A percentile compares a stretch with the other conserved stretches of the same genome.
phyloP scores from a whole-genome alignment of 2,888 invertebrate genomes.

The Thera britannica region DNA sequence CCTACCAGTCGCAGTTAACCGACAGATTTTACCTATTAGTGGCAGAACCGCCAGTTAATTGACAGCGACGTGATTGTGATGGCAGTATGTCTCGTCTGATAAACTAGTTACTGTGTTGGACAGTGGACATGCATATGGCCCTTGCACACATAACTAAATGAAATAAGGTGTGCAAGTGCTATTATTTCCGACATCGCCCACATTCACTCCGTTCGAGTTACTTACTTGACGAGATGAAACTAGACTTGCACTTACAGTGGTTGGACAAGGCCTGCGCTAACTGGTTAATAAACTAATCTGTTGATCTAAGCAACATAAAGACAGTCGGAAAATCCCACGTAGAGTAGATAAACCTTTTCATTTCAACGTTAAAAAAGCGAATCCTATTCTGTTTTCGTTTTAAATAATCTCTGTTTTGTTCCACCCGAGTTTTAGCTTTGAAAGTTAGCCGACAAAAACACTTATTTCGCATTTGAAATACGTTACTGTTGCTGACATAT shows the following conservation, averaged over 20 bases:
- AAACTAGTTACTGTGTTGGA: constrained; percentile 50
- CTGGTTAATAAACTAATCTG: constrained; percentile 24
- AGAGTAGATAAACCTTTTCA: neutral
- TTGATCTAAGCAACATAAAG: constrained; percentile 20
- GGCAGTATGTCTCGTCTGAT: constrained; percentile 50
- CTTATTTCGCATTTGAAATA: constrained; percentile 29
- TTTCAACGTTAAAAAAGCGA: neutral
- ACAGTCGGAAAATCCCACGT: too few species aligned
- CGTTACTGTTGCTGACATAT: constrained; percentile 31
- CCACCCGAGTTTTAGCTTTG: constrained; percentile 3
- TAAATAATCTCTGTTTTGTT: constrained; percentile 12
- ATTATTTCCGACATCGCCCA: constrained; percentile 7
- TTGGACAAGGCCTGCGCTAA: constrained; percentile 21
- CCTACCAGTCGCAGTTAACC: constrained; percentile 46
- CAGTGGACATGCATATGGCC: constrained; percentile 8
- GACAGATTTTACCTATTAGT: constrained; percentile 24
- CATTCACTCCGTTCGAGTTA: constrained; percentile 21
- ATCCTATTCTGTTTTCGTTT: neutral
- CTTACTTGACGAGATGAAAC: constrained; percentile 29
- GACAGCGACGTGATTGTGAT: constrained; percentile 42
- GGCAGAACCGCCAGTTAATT: constrained; percentile 47
- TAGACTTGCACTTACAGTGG: constrained; percentile 16
- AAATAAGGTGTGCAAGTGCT: neutral
- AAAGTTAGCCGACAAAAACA: constrained; percentile 30
- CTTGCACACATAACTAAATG: neutral